Percentiles rank a stretch among this genome's conserved stretches.
phyloP scores from a whole-genome alignment of 35 echinoderm and acorn worm species.

The Nesometra sesokonis region DNA sequence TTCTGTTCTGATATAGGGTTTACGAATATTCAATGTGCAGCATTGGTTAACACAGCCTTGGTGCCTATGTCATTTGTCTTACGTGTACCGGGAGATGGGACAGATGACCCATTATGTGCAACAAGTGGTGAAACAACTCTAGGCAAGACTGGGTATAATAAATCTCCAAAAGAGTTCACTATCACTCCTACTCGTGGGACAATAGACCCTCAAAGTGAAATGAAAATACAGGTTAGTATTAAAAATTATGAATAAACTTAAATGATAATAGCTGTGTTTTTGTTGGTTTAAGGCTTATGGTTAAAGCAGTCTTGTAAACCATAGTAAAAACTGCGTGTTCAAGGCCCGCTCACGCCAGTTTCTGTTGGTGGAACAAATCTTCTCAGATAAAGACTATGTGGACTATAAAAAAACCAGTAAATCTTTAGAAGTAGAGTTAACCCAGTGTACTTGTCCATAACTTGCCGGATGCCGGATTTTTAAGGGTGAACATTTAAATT shows the following conservation, averaged over 20 bases:
- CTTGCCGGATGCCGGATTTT: too few species aligned
- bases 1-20: constrained; percentile 45
- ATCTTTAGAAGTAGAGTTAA: too few species aligned
- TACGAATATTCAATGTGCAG: constrained; percentile 70
- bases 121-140: constrained; percentile 77
- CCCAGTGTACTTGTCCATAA: too few species aligned
- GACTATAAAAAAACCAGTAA: too few species aligned
- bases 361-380: too few species aligned
- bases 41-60: constrained; percentile 82
- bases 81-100: constrained; percentile 69
- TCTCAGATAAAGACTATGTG: too few species aligned
- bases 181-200: constrained; percentile 64
- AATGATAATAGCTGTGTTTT: too few species aligned
- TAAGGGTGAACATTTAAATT: too few species aligned
- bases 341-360: too few species aligned
- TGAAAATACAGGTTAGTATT: constrained; percentile 68
- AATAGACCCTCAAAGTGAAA: constrained; percentile 89
- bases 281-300: too few species aligned
- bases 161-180: constrained; percentile 63
- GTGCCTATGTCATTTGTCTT: constrained; percentile 87
- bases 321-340: too few species aligned
- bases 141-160: constrained; percentile 45
- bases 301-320: too few species aligned
- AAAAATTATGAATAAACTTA: neutral
- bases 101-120: constrained; percentile 62